These are phyloP conservation scores for Plebejus argus DNA, from an alignment of 2,888 invertebrate genomes.

Conservation along the genomic window DNA sequence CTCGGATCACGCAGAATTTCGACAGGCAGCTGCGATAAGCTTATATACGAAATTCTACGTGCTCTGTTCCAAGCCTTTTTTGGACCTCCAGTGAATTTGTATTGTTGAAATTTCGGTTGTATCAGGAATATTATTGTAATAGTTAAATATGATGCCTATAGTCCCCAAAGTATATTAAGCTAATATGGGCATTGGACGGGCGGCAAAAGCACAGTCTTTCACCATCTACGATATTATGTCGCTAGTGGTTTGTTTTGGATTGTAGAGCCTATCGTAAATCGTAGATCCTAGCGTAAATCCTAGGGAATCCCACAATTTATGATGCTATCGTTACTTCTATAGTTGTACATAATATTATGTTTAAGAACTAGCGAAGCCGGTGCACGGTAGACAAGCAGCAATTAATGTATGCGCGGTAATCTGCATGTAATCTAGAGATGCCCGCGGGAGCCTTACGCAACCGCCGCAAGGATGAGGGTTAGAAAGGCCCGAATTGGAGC, in stretches of 20 bases:
- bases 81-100: neutral
- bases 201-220: no score
- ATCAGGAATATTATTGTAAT: neutral
- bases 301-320: no score
- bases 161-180: no score
- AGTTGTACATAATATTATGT: no score
- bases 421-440: constrained; percentile 6
- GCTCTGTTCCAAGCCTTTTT: neutral
- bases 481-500: constrained; percentile 45
- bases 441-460: constrained; percentile 11
- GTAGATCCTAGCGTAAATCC: no score
- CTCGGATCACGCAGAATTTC: neutral
- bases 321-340: no score
- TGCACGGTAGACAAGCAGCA: neutral
- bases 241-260: no score
- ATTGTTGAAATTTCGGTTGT: neutral
- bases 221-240: no score
- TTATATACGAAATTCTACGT: neutral
- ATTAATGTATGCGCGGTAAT: neutral
- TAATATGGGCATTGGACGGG: no score
- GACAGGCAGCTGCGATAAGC: neutral
- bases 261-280: no score
- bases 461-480: constrained; percentile 42
- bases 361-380: no score
- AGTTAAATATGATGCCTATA: neutral